Evolutionary conservation across 2,888 invertebrate species (phyloP).

Genomic region (Luperina testacea): DNA sequence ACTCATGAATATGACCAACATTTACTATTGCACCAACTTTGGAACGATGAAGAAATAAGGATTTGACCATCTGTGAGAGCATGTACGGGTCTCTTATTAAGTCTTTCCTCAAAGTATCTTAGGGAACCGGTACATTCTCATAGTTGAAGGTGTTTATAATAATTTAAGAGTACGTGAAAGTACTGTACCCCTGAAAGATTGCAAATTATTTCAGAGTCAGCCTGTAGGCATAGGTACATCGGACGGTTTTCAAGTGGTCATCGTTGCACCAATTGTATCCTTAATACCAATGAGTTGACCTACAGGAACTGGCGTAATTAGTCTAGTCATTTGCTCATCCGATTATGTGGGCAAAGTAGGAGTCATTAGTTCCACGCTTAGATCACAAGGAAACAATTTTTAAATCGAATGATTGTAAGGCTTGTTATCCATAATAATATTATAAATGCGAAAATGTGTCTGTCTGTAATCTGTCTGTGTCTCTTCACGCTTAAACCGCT

Average conservation of each 20-base stretch:
- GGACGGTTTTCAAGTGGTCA: constrained; percentile 26
- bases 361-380: constrained; percentile 35
- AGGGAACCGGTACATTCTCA: not conserved
- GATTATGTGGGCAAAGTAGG: constrained; percentile 51
- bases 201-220: constrained; percentile 10
- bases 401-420: constrained; percentile 2
- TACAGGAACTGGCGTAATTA: constrained; percentile 82
- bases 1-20: not conserved
- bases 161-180: not conserved
- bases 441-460: no score
- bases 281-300: constrained; percentile 82
- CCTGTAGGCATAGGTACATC: constrained; percentile 3
- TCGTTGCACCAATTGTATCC: constrained; percentile 66
- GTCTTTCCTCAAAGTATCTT: not conserved
- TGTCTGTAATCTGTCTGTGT: no score
- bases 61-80: not conserved
- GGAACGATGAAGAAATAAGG: not conserved
- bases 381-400: constrained; percentile 33
- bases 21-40: not conserved
- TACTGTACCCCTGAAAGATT: not conserved
- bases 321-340: constrained; percentile 74
- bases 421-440: not conserved
- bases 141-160: not conserved
- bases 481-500: no score
- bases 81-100: not conserved